Base-by-base conservation (phyloP, 2,888 invertebrate genomes). In the Agrochola macilenta region DNA sequence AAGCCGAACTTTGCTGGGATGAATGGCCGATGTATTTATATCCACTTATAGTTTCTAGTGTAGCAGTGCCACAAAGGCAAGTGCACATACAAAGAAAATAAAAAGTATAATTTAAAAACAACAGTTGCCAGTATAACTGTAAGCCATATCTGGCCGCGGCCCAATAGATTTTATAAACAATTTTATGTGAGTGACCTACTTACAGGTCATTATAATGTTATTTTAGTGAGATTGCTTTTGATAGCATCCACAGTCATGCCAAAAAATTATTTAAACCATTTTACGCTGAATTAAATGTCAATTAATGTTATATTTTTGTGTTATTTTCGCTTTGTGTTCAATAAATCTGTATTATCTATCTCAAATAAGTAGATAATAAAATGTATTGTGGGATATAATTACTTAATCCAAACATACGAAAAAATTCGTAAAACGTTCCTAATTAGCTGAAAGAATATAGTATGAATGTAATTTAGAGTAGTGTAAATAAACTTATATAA, bases 111-210 rank as follows among this genome's bases (percentile, higher is more conserved):
- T 69, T 75, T 65, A 52, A 11, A 75, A 75, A 83, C 54, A 83
- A 83, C 76, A 79, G 83, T 70, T 74, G 69, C 60, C 30, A 69
- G 69, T 70, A 23, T 80, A 85, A 75, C 85, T 75, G 76, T 85
- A 70, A 63, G 14, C 74, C 74, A 54, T 72, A 77, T 57, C 81
- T 77, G 84, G 84, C 84, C 84, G 77, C 77, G 69, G 74, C 84
- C 84, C 69, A 77, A 73, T 75, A 66, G 81, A 74, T 72, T 72
- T 72, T 26, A 65, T 61, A 72, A 65, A 72, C 64, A 77, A 35
- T 72, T 73, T 74, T 61, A 80, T 75, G 81, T 77, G 72, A 60
- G 73, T 60, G 83, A 78, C 83, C 83, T 75, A 70, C 84, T 68
- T 78, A 52, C 70, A 72, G 77, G 84, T 84, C 66, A 84, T 63